A percentile compares a stretch with the other conserved stretches of the same genome.
phyloP scores from a whole-genome alignment of 2,888 invertebrate genomes.

The Hypomecis punctinalis region DNA sequence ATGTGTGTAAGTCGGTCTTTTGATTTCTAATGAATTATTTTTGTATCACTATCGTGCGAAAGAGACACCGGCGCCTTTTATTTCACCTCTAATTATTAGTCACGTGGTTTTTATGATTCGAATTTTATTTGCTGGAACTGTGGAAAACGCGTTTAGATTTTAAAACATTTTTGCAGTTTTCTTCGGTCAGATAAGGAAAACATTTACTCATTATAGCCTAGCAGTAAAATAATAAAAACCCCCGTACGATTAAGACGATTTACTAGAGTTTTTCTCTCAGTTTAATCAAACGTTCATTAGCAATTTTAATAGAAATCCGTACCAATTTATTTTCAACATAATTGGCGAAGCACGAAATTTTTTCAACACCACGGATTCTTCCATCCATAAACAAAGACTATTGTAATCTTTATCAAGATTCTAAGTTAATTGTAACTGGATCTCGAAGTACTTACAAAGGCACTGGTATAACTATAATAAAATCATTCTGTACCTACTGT shows the following conservation, averaged over 20 bases:
- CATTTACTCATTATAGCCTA: no score
- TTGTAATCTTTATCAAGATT: slow-evolving; percentile 60
- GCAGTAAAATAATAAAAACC: not conserved
- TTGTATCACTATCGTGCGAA: no score
- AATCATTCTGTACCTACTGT: no score
- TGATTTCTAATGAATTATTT: no score
- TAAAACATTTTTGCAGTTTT: not conserved
- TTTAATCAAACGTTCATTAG: slow-evolving; percentile 12
- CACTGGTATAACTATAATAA: not conserved
- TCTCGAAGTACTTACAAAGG: slow-evolving; percentile 8
- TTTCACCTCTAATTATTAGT: not conserved
- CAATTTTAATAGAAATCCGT: slow-evolving; percentile 15
- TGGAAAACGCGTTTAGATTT: not conserved
- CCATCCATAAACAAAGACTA: slow-evolving; percentile 57
- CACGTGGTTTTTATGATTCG: slow-evolving; percentile 8
- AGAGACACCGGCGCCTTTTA: no score
- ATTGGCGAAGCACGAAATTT: slow-evolving; percentile 30
- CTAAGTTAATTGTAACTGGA: slow-evolving; percentile 29
- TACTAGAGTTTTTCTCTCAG: slow-evolving; percentile 5
- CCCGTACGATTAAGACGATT: no score
- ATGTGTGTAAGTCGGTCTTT: no score
- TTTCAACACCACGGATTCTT: slow-evolving; percentile 40
- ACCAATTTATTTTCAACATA: slow-evolving; percentile 24
- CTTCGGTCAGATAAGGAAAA: not conserved
- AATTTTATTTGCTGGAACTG: not conserved